Evolutionary conservation across 2,888 invertebrate genomes (phyloP), one percentile per base, ranked within the genome.

Genomic region (Ramazzottius varieornatus): DNA sequence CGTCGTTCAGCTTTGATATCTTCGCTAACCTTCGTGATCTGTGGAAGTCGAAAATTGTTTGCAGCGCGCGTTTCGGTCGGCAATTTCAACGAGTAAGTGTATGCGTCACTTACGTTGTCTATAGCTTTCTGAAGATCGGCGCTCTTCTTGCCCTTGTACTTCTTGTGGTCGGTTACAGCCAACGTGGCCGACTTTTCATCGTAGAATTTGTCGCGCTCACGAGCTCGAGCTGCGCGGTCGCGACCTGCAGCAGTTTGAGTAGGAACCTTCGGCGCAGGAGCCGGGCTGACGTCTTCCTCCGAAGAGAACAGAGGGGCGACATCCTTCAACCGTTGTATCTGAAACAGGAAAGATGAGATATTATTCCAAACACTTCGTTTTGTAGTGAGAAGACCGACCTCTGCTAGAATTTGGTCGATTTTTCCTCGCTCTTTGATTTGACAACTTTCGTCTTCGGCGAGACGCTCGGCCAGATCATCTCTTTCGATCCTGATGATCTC

Each of bases 141-240:
- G 24, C 54, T 54, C 54, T 54, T 54, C 54, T 16, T 54, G 54
- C 54, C 54, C 54, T 54, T 54, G 54, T 54, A n/a, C 29, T 54
- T 54, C 29, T 54, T 54, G 29, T 54, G 54, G 29, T 54, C 54
- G 54, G 54, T 4, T 24, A 29, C 29, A 24, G 13, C n/a, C 20
- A 29, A 8, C 4, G 54, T 54, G 20, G 54, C 54, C 16, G 54
- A 16, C 29, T 54, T 54, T 4, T 54, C 54, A 24, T 54, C 54
- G 54, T 16, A 16, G n/a, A 24, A 29, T 8, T 8, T 29, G 54
- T 54, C 54, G 24, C 54, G 54, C 20, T 40, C 8, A 8, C 40
- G 8, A 20, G 20, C 40, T 13, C 40, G 40, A 13, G 40, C 8
- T 13, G 40, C 20, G 40, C 40, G 40, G 40, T 8, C 20, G 40